Base-by-base conservation (phyloP, 2,797 vertebrate genomes). In the Alosa sapidissima region DNA sequence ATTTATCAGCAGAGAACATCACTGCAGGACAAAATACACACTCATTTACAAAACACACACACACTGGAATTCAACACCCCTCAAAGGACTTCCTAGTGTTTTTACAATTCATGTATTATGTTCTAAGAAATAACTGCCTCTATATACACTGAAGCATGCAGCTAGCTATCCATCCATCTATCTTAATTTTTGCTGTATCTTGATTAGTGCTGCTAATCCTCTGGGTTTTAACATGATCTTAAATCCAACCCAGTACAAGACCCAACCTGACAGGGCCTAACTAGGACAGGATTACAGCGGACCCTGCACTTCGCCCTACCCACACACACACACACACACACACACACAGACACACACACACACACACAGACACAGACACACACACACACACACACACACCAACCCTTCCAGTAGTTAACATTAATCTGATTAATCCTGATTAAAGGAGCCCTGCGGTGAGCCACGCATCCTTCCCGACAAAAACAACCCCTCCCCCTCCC, bases 401-500 rank as follows among this genome's bases (percentile, higher is more conserved):
- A 2, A 2, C 5, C 1, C 60, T 65, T 28, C n/a, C 60, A 24
- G n/a, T 28, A 65, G 60, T 65, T 28, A 24, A 28, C 60, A 65
- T 65, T 65, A 65, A 24, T 24, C 58, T 82, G 55, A 84, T 68
- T 84, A 87, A 88, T 89, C 87, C 86, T 81, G 85, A 89, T 85
- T 86, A 75, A 58, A 52, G 36, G 48, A 51, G 51, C 47, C 68
- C n/a, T 65, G n/a, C 9, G 3, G 60, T 28, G 60, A 65, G 49
- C 24, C 82, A 68, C 24, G 41, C 58, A 28, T 33, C 58, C 36
- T 62, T 28, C 81, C 62, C 81, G 68, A 82, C 84, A 81, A 60
- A 83, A 54, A 51, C 78, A 9, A 24, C 36, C 45, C 13, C 65
- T 55, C 81, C 24, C 62, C 33, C 49, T 49, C 21, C 16, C 41